Percentiles rank a stretch among this genome's conserved stretches.
Conservation (phyloP, 2,888 invertebrate genomes). For the Petrolisthes cinctipes region DNA sequence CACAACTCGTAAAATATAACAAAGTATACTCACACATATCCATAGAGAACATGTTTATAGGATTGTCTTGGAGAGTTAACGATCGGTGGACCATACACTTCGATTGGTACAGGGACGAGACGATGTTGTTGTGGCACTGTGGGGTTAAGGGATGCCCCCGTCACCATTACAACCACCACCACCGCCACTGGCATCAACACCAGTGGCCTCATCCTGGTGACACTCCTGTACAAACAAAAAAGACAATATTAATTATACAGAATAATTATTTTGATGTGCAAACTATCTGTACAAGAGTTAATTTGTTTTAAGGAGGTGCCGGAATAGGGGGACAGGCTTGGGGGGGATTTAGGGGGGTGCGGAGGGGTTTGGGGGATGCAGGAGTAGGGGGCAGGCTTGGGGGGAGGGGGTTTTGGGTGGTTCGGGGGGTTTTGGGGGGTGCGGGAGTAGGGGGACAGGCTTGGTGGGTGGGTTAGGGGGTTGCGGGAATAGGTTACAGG, state of each 20-base stretch:
- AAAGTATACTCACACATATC: slow-evolving; percentile 17
- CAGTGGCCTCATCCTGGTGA: slow-evolving; percentile 33
- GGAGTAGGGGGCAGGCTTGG: too few species aligned
- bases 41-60: slow-evolving; percentile 37
- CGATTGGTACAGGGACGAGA: slow-evolving; percentile 33
- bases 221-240: not conserved
- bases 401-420: too few species aligned
- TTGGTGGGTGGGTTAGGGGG: too few species aligned
- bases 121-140: not conserved
- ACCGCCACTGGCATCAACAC: slow-evolving; percentile 38
- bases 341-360: too few species aligned
- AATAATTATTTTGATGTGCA: too few species aligned
- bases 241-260: not conserved
- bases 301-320: too few species aligned
- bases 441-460: too few species aligned
- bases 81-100: slow-evolving; percentile 15
- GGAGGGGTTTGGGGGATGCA: too few species aligned
- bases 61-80: not conserved
- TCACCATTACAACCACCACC: slow-evolving; percentile 21
- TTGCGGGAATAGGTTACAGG: too few species aligned
- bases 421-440: too few species aligned
- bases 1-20: not conserved
- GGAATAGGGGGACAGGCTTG: too few species aligned
- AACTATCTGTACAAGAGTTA: too few species aligned
- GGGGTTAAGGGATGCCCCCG: slow-evolving; percentile 9